Evolutionary conservation across 2,888 invertebrate species (phyloP).

Genomic region (Eupelmus urozonus): DNA sequence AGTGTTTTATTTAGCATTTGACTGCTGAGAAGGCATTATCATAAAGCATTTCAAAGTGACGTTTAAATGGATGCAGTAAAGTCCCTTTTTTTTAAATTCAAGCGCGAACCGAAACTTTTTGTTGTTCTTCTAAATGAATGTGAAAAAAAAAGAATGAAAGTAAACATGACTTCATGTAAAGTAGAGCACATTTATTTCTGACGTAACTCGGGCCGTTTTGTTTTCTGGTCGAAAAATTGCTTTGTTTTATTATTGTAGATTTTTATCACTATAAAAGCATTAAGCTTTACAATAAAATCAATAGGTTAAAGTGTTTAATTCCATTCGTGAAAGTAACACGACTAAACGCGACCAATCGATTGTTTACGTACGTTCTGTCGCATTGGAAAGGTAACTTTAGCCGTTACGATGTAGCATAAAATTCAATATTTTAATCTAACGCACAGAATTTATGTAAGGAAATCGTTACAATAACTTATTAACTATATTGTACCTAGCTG

Average conservation of each 20-base stretch:
- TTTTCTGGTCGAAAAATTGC: conserved; percentile 11
- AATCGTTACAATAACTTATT: conserved; percentile 19
- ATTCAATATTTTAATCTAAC: not conserved
- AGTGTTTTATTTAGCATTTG: conserved; percentile 5
- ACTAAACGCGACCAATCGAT: conserved; percentile 11
- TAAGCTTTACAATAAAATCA: conserved; percentile 17
- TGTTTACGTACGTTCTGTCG: not conserved
- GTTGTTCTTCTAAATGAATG: not conserved
- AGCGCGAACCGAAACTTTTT: too few relatives aligned
- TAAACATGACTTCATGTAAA: not conserved
- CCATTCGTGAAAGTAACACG: not conserved
- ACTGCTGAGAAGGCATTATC: not conserved
- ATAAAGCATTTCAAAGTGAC: conserved; percentile 25
- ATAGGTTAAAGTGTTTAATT: conserved; percentile 11
- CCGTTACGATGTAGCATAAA: not conserved
- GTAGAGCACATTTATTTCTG: conserved; percentile 21
- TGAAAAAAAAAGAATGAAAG: not conserved
- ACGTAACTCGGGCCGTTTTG: conserved; percentile 22
- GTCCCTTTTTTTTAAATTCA: not conserved
- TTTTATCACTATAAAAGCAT: conserved; percentile 11
- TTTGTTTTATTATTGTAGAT: conserved; percentile 12
- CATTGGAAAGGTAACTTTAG: too few relatives aligned
- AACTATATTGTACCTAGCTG: not conserved
- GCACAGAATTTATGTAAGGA: conserved; percentile 6
- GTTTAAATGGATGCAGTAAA: not conserved